These are phyloP conservation scores for Tribolium castaneum DNA, from an alignment of 1,140 invertebrate genomes.

Conservation along the genomic window DNA sequence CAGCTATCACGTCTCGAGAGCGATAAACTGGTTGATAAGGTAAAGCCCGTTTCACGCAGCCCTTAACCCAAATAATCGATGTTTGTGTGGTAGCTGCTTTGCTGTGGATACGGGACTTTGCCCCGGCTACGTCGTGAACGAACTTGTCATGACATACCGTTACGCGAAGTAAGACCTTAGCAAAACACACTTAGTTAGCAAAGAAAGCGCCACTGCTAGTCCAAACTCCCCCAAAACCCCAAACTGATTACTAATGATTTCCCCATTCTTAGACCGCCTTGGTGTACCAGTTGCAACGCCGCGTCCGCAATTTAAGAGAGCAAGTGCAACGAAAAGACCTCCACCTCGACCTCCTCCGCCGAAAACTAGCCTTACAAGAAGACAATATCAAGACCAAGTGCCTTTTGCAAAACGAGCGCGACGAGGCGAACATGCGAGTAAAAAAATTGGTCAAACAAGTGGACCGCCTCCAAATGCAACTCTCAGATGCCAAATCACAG, in stretches of 20 bases:
- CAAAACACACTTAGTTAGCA: constrained; percentile 30
- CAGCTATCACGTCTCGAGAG: constrained; percentile 81
- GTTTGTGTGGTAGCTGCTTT: constrained; percentile 70
- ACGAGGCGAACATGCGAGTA: constrained; percentile 78
- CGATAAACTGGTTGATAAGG: constrained; percentile 82
- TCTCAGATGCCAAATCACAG: constrained; percentile 77
- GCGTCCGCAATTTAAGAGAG: constrained; percentile 84
- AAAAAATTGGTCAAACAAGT: constrained; percentile 83
- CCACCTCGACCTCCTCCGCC: constrained; percentile 87
- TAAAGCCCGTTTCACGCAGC: constrained; percentile 60
- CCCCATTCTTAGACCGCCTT: constrained; percentile 74
- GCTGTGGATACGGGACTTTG: constrained; percentile 74
- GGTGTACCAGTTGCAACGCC: constrained; percentile 85
- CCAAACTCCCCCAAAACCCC: neutral
- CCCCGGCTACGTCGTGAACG: constrained; percentile 78
- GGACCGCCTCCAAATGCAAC: constrained; percentile 78
- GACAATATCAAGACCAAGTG: constrained; percentile 76
- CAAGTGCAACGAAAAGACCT: constrained; percentile 91
- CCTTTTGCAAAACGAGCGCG: constrained; percentile 74
- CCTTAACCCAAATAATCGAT: constrained; percentile 34
- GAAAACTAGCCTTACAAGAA: constrained; percentile 86
- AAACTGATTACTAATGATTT: neutral
- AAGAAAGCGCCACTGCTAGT: neutral
- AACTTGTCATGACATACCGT: constrained; percentile 76
- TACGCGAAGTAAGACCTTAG: constrained; percentile 61